Base-by-base conservation (phyloP, 2,888 invertebrate genomes). In the Leuctra nigra region DNA sequence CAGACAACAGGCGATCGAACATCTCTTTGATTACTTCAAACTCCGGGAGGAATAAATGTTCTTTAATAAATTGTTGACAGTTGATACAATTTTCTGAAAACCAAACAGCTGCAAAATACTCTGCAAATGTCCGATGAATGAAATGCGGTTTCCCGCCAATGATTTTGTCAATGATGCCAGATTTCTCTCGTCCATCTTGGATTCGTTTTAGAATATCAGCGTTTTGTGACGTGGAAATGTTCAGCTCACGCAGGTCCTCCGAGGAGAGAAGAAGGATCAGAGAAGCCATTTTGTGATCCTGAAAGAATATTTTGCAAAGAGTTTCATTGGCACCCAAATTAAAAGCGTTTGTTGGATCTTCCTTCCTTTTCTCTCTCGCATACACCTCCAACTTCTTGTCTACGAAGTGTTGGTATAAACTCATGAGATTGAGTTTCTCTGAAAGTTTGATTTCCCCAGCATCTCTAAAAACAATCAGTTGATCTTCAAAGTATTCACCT, bases 401-500 rank as follows among this genome's bases (percentile, higher is more conserved):
- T 1, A 58, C 46, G 23, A 58, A 58, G 1, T 18, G 41, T n/a
- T 48, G 36, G 18, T 54, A 58, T 2, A 58, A 33, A 1, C 23
- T 11, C 25, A 50, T 13, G 24, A 54, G 11, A 25, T 58, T 47
- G 18, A 54, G 35, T 16, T 33, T 23, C 20, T 48, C 20, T 13
- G 54, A 46, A 4, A 58, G 33, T 9, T 38, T n/a, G 22, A 16
- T 18, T n/a, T 35, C 20, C n/a, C 39, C 47, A 20, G 25, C 20
- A 4, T 18, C 29, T 18, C 11, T 46, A 3, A 16, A 29, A 18
- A 20, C 25, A 16, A 14, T 16, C 11, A 47, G 41, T 9, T 57
- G 18, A 14, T 47, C 39, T n/a, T 38, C 50, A 50, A 54, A 58
- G n/a, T 35, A 29, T 18, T 58, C 57, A 9, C 53, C 57, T 11